Percentiles rank a stretch among this genome's conserved stretches.
These are phyloP conservation scores for Emmelina monodactyla DNA, from an alignment of 2,888 invertebrate species.

Conservation along the genomic window DNA sequence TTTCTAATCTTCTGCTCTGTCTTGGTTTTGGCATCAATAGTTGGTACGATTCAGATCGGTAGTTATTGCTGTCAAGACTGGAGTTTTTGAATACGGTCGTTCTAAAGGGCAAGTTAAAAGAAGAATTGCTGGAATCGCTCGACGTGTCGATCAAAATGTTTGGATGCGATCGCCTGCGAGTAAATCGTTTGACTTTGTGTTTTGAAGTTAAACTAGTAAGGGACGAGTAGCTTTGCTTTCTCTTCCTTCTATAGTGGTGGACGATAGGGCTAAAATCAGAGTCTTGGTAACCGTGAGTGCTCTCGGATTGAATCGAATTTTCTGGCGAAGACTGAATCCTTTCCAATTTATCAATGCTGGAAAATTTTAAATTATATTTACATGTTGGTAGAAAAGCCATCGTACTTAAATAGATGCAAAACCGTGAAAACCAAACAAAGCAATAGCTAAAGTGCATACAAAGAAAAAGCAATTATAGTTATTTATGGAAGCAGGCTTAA, in stretches of 20 bases:
- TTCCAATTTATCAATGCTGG: too few relatives aligned
- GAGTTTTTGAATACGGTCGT: slow-evolving; percentile 22
- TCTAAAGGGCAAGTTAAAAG: slow-evolving; percentile 21
- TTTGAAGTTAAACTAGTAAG: slow-evolving; percentile 18
- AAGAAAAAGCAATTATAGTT: too few relatives aligned
- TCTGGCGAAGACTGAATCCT: slow-evolving; percentile 15
- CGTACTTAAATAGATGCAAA: too few relatives aligned
- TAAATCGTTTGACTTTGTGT: slow-evolving; percentile 17
- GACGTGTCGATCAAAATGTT: slow-evolving; percentile 23
- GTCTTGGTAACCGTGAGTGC: slow-evolving; percentile 45
- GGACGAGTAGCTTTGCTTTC: slow-evolving; percentile 19
- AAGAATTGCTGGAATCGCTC: neutral
- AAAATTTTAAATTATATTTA: too few relatives aligned
- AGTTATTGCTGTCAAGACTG: slow-evolving; percentile 26
- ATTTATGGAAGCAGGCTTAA: too few relatives aligned
- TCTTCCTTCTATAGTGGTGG: slow-evolving; percentile 23
- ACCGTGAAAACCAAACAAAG: too few relatives aligned
- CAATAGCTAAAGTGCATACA: too few relatives aligned
- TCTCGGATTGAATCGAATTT: slow-evolving; percentile 21
- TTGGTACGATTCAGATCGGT: slow-evolving; percentile 44
- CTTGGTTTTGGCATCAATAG: slow-evolving; percentile 27
- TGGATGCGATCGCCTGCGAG: slow-evolving; percentile 20
- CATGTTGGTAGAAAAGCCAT: too few relatives aligned
- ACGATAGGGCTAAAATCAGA: slow-evolving; percentile 33
- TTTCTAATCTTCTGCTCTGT: slow-evolving; percentile 21